These are phyloP conservation scores for Cephus runcator DNA, from an alignment of 2,888 invertebrate species.

Conservation along the genomic window DNA sequence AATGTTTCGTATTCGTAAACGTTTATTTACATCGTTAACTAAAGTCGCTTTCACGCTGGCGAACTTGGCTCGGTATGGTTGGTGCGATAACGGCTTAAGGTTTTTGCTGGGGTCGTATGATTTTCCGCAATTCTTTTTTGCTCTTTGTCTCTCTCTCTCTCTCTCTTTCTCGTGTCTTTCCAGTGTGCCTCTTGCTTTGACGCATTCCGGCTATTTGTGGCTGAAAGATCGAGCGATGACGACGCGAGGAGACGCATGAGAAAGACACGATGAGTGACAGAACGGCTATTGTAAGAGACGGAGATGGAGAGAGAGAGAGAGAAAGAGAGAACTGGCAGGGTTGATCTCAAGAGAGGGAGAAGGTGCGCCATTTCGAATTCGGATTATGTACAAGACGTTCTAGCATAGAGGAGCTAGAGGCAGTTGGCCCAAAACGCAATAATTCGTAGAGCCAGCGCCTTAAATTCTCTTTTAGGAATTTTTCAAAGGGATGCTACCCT, in stretches of 20 bases:
- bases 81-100: not conserved
- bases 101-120: not conserved
- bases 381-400: not conserved
- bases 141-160: too few relatives aligned
- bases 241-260: not conserved
- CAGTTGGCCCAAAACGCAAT: not conserved
- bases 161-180: not conserved
- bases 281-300: not conserved
- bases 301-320: not conserved
- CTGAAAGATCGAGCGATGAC: not conserved
- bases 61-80: not conserved
- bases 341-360: not conserved
- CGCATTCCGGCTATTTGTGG: not conserved
- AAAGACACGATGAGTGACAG: not conserved
- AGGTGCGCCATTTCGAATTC: not conserved
- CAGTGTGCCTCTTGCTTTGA: not conserved
- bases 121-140: not conserved
- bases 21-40: slow-evolving; percentile 42
- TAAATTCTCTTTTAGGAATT: slow-evolving; percentile 29
- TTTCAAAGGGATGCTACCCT: slow-evolving; percentile 34
- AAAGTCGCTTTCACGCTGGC: slow-evolving; percentile 9
- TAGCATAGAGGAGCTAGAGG: not conserved
- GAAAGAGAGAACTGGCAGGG: not conserved
- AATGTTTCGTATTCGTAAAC: slow-evolving; percentile 4
- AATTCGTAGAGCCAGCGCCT: not conserved